A percentile compares a stretch with the other conserved stretches of the same genome.
Conservation (phyloP, 2,888 invertebrate species). For the Nezara viridula region DNA sequence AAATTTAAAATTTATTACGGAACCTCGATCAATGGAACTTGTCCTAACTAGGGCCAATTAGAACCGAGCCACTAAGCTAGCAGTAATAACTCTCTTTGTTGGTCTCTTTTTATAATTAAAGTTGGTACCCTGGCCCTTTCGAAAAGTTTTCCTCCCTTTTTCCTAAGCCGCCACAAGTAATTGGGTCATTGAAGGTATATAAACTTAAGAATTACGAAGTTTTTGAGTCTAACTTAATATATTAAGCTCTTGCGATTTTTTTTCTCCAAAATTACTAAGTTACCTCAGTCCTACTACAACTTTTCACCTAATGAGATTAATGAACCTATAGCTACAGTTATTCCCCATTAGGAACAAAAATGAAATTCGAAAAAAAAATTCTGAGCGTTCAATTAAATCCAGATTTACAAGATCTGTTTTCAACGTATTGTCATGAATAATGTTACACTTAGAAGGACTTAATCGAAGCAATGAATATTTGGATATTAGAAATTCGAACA, state of each 20-base stretch:
- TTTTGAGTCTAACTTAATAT: background rate
- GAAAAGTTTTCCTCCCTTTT: background rate
- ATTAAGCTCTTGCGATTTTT: background rate
- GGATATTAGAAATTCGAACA: no score
- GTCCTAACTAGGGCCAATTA: background rate
- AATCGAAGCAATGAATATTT: no score
- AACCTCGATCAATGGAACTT: background rate
- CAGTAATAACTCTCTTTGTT: background rate
- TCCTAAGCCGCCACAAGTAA: conserved; percentile 9
- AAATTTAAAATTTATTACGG: background rate
- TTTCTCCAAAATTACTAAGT: background rate
- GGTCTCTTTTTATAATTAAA: background rate
- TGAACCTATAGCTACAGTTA: background rate
- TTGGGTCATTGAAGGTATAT: background rate
- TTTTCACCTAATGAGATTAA: background rate
- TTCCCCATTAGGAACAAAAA: no score
- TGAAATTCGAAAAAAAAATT: no score
- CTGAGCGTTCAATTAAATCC: no score
- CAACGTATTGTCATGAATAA: no score
- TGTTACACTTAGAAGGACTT: no score
- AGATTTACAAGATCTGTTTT: no score
- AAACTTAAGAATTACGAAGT: background rate
- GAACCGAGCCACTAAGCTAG: background rate
- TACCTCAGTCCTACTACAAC: background rate
- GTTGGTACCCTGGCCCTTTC: background rate